Percentiles rank a stretch among this genome's conserved stretches.
phyloP scores from a whole-genome alignment of 1,140 invertebrate genomes.

The Cryptotermes secundus region DNA sequence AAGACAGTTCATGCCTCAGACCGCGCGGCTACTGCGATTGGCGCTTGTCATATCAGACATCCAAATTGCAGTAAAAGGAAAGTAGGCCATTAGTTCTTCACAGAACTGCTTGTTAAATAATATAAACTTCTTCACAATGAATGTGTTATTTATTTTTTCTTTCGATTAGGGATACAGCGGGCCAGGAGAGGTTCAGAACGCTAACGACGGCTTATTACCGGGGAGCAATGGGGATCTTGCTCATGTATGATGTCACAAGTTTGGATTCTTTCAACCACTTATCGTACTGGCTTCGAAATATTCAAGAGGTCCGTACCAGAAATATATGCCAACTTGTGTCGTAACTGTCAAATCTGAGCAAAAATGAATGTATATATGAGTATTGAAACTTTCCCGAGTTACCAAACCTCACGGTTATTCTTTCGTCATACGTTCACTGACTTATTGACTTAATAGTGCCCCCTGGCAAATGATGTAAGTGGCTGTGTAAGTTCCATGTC shows the following conservation, averaged over 20 bases:
- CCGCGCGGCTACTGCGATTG: no score
- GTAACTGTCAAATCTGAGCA: background rate
- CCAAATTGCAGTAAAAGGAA: no score
- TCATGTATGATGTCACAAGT: conserved; percentile 86
- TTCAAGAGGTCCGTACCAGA: conserved; percentile 68
- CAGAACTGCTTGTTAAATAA: no score
- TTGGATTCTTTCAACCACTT: conserved; percentile 84
- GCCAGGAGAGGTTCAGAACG: conserved; percentile 75
- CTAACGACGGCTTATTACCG: conserved; percentile 85
- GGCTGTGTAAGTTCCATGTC: no score
- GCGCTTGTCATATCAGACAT: no score
- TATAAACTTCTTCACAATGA: no score
- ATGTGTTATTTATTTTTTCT: background rate
- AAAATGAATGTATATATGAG: background rate
- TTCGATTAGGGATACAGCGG: conserved; percentile 57
- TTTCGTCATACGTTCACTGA: no score
- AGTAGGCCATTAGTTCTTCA: no score
- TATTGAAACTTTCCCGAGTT: background rate
- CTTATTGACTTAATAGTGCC: no score
- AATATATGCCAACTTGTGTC: background rate
- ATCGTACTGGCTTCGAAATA: conserved; percentile 83
- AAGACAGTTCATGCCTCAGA: no score
- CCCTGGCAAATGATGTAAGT: no score
- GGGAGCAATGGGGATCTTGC: conserved; percentile 81
- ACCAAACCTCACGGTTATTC: no score